A percentile compares a stretch with the other conserved stretches of the same genome.
These are phyloP conservation scores for Axis porcinus DNA, from an alignment of 2,113 vertebrate species.

Conservation along the genomic window DNA sequence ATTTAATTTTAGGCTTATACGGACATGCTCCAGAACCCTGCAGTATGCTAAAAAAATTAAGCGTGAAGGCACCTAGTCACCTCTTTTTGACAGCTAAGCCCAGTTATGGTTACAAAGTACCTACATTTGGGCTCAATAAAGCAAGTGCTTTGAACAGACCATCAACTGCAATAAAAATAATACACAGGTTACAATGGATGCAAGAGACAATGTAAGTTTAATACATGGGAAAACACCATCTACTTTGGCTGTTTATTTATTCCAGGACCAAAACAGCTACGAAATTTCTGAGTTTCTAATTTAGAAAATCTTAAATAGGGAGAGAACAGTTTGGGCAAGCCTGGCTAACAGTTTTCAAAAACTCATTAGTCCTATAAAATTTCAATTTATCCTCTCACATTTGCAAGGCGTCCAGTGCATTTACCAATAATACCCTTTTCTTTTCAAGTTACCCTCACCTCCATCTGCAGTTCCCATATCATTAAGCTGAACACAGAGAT, in stretches of 20 bases:
- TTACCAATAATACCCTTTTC: conserved; percentile 54
- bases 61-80: not conserved
- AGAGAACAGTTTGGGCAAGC: conserved; percentile 66
- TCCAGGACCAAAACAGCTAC: conserved; percentile 44
- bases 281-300: conserved; percentile 77
- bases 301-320: conserved; percentile 67
- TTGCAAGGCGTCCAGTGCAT: conserved; percentile 32
- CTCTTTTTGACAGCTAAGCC: conserved; percentile 40
- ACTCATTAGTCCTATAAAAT: conserved; percentile 71
- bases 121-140: conserved; percentile 59
- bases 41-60: not conserved
- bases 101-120: not conserved
- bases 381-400: conserved; percentile 62
- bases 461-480: not conserved
- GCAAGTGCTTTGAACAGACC: conserved; percentile 44
- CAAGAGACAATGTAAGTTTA: conserved; percentile 58
- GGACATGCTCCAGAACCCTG: not conserved
- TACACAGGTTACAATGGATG: conserved; percentile 42
- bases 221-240: conserved; percentile 68
- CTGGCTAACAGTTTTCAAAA: conserved; percentile 65
- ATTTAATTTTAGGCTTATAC: not conserved
- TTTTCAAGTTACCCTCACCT: conserved; percentile 37
- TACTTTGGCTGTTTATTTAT: conserved; percentile 75
- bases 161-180: conserved; percentile 51
- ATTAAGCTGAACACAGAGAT: not conserved